These are phyloP conservation scores for Crocodylus rhombifer DNA, from an alignment of 2,797 vertebrate genomes.

Conservation along the genomic window DNA sequence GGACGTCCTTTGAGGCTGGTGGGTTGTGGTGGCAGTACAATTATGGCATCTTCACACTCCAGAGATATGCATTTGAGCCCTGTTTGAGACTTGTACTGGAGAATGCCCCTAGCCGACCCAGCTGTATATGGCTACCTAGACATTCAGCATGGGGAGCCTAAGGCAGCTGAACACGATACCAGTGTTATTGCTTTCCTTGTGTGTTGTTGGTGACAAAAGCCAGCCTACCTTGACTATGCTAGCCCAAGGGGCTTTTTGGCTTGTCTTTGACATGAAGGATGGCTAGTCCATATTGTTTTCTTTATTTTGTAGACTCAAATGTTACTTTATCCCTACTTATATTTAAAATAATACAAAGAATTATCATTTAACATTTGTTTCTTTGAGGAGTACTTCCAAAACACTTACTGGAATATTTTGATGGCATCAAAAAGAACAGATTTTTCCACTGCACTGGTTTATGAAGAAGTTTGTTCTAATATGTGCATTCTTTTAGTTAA, in stretches of 20 bases:
- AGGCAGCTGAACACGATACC: no score
- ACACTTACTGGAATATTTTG: conserved; percentile 30
- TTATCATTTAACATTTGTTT: conserved; percentile 54
- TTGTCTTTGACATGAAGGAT: background rate
- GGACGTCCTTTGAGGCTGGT: background rate
- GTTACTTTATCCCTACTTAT: background rate
- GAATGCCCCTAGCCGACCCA: no score
- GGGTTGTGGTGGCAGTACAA: no score
- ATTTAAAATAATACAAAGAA: conserved; percentile 22
- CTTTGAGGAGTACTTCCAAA: conserved; percentile 36
- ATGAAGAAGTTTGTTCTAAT: conserved; percentile 53
- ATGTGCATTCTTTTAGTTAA: conserved; percentile 56
- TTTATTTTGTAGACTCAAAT: background rate
- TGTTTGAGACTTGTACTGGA: no score
- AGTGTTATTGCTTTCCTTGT: no score
- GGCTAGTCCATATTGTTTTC: background rate
- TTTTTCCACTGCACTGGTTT: background rate
- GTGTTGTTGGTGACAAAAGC: no score
- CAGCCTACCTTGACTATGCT: no score
- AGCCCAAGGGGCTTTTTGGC: no score
- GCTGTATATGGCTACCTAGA: no score
- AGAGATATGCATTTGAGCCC: no score
- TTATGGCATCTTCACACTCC: no score
- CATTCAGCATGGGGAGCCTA: no score
- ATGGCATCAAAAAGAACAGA: conserved; percentile 14